These are phyloP conservation scores for Fragum fragum DNA, from an alignment of 2,888 invertebrate species.

Conservation along the genomic window DNA sequence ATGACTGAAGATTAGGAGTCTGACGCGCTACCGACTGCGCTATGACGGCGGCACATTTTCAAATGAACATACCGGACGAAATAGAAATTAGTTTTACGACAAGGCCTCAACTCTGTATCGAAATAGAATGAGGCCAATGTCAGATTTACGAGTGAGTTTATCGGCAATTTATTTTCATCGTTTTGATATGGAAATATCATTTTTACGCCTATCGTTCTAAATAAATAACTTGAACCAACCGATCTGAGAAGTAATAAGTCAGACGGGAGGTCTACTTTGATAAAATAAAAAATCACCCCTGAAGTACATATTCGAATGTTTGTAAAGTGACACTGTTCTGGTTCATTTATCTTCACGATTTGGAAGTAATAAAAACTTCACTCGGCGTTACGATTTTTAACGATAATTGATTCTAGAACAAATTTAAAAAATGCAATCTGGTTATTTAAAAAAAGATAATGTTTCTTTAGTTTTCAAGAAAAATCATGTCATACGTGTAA, in stretches of 20 bases:
- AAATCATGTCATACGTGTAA: no score
- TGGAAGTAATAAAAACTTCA: neutral
- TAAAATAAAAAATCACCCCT: slow-evolving; percentile 4
- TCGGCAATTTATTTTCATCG: slow-evolving; percentile 12
- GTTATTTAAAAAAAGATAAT: no score
- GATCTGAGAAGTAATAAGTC: slow-evolving; percentile 1
- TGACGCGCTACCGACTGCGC: no score
- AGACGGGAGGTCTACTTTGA: neutral
- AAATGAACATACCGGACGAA: no score
- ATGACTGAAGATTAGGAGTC: no score
- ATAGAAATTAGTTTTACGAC: no score
- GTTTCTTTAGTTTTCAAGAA: no score
- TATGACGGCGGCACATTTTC: no score
- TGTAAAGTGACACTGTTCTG: neutral
- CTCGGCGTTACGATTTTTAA: no score
- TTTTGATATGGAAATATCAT: slow-evolving; percentile 20
- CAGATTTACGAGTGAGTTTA: neutral
- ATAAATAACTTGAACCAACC: neutral
- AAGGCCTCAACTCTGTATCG: neutral
- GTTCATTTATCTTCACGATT: neutral
- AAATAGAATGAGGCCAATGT: neutral
- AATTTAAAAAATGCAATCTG: no score
- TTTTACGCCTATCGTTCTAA: slow-evolving; percentile 13
- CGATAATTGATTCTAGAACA: no score
- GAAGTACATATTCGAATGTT: neutral